Evolutionary conservation across 2,888 invertebrate species (phyloP).

Genomic region (Agrypnus murinus): DNA sequence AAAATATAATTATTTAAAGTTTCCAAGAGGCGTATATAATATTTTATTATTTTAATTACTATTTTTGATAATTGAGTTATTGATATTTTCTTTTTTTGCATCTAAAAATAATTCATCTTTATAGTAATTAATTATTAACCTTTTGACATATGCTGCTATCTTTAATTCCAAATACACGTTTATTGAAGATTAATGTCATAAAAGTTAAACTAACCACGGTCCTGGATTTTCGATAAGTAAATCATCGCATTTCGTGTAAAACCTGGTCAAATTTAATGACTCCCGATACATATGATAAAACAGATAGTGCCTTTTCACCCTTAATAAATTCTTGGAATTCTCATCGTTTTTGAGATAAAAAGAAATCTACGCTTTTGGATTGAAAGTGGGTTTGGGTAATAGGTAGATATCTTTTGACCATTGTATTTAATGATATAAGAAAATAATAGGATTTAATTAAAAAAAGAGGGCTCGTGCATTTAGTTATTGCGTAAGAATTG

Average conservation of each 20-base stretch:
- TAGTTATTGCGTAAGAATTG: not conserved
- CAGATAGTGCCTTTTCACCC: not conserved
- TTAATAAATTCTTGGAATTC: slow-evolving; percentile 3
- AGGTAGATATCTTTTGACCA: not conserved
- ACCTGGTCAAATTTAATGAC: slow-evolving; percentile 13
- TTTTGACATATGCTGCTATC: too few relatives aligned
- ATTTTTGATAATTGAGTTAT: slow-evolving; percentile 1
- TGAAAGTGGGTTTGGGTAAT: not conserved
- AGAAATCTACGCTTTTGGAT: not conserved
- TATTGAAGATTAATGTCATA: too few relatives aligned
- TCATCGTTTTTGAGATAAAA: slow-evolving; percentile 14
- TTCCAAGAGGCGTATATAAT: not conserved
- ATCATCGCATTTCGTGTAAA: slow-evolving; percentile 9
- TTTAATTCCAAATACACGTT: too few relatives aligned
- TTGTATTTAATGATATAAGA: too few relatives aligned
- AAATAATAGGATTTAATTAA: too few relatives aligned
- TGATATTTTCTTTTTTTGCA: not conserved
- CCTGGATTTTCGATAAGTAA: not conserved
- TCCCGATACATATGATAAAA: slow-evolving; percentile 4
- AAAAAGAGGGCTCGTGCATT: too few relatives aligned
- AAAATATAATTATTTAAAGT: not conserved
- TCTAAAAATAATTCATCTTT: slow-evolving; percentile 9
- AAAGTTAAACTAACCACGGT: not conserved
- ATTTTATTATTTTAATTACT: not conserved
- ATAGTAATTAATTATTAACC: too few relatives aligned